These are phyloP conservation scores for Leucozona laternaria DNA, from an alignment of 2,888 invertebrate genomes.

Conservation along the genomic window DNA sequence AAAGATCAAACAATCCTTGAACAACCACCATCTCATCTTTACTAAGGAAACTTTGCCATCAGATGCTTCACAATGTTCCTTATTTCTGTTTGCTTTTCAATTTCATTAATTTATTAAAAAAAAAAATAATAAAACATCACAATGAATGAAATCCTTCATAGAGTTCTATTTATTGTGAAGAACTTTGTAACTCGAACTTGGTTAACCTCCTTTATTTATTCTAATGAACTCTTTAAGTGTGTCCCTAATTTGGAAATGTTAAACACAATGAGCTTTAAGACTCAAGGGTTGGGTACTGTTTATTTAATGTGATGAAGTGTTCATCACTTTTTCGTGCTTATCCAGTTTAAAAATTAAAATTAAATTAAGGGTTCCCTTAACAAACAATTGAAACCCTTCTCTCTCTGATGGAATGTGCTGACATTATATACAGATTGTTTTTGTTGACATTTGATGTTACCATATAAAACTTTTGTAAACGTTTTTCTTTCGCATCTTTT, in stretches of 20 bases:
- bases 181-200: background rate
- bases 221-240: background rate
- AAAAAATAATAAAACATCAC: background rate
- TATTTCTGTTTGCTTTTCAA: too few relatives aligned
- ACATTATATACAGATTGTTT: constrained; percentile 8
- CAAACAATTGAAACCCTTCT: constrained; percentile 1
- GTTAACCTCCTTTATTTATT: constrained; percentile 1
- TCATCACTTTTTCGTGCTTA: constrained; percentile 1
- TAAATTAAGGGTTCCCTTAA: constrained; percentile 12
- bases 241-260: background rate
- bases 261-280: background rate
- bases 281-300: constrained; percentile 5
- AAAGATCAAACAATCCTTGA: too few relatives aligned
- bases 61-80: too few relatives aligned
- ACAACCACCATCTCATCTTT: too few relatives aligned
- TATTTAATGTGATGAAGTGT: constrained; percentile 16
- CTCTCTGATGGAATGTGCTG: background rate
- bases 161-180: background rate
- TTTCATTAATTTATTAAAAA: too few relatives aligned
- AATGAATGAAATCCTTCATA: background rate
- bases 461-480: constrained; percentile 1
- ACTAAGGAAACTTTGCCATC: too few relatives aligned
- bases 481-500: background rate
- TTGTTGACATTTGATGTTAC: constrained; percentile 8
- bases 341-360: constrained; percentile 2